Conservation (phyloP, 2,113 vertebrate genomes). For the Puma concolor region DNA sequence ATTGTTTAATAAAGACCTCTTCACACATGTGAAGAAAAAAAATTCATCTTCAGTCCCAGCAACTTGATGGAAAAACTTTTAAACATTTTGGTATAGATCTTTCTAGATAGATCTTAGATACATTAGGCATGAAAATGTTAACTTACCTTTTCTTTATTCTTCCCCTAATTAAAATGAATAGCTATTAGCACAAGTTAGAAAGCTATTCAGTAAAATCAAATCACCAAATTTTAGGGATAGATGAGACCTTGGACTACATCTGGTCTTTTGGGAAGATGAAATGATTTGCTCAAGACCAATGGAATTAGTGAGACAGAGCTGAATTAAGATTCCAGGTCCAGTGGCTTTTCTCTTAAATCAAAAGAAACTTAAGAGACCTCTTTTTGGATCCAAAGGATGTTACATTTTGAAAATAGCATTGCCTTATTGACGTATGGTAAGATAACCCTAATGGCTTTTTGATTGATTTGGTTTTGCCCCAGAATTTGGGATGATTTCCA, state of each 20-base stretch:
- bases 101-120: not conserved
- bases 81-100: not conserved
- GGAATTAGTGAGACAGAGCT: not conserved
- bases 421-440: slow-evolving; percentile 47
- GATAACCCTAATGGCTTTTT: slow-evolving; percentile 60
- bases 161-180: not conserved
- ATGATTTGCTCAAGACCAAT: not conserved
- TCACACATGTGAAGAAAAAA: not conserved
- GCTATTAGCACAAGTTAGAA: not conserved
- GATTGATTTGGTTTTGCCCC: slow-evolving; percentile 53
- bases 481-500: slow-evolving; percentile 61
- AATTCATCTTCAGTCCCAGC: not conserved
- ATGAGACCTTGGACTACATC: not conserved
- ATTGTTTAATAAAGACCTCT: not conserved
- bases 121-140: not conserved
- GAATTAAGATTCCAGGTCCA: not conserved
- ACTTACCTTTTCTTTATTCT: not conserved
- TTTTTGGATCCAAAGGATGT: slow-evolving; percentile 49
- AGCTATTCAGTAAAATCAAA: not conserved
- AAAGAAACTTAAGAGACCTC: not conserved
- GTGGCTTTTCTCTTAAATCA: not conserved
- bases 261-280: not conserved
- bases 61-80: not conserved
- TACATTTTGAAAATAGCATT: slow-evolving; percentile 43
- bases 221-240: not conserved